These are phyloP conservation scores for Pristionchus mayeri DNA, from an alignment of 2,888 invertebrate genomes.

Conservation along the genomic window DNA sequence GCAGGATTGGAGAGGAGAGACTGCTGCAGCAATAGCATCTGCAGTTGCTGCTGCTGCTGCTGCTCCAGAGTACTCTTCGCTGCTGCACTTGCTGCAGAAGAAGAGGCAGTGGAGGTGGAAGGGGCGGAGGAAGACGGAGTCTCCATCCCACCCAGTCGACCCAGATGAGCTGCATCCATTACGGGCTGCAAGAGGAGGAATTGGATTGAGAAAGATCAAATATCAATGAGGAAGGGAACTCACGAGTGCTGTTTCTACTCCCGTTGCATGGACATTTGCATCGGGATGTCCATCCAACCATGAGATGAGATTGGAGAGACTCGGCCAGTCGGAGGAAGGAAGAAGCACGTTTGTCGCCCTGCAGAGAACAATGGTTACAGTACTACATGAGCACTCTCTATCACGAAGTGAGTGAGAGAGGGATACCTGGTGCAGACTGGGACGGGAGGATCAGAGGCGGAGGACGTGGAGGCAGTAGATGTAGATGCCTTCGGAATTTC, in stretches of 20 bases:
- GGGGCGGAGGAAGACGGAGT: slow-evolving; percentile 49
- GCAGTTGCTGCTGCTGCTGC: slow-evolving; percentile 57
- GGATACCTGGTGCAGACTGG: slow-evolving; percentile 39
- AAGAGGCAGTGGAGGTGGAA: slow-evolving; percentile 51
- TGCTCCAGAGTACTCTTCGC: slow-evolving; percentile 61
- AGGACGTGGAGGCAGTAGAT: slow-evolving; percentile 53
- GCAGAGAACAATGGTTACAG: too few species aligned
- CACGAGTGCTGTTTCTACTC: background rate
- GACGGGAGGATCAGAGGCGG: slow-evolving; percentile 46
- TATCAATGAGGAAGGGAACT: too few species aligned
- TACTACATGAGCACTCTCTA: too few species aligned
- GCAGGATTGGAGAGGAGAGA: slow-evolving; percentile 53
- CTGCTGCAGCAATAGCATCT: slow-evolving; percentile 63
- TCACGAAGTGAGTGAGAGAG: background rate
- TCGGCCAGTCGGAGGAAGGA: slow-evolving; percentile 37
- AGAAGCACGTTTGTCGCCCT: slow-evolving; percentile 22
- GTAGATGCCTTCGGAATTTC: slow-evolving; percentile 60
- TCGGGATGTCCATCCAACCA: slow-evolving; percentile 44
- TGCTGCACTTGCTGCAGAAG: slow-evolving; percentile 33
- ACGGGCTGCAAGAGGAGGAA: slow-evolving; percentile 45
- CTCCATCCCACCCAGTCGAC: slow-evolving; percentile 61
- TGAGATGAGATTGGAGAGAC: slow-evolving; percentile 21
- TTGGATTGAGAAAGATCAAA: background rate
- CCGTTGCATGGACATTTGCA: background rate
- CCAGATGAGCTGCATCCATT: slow-evolving; percentile 52